Base-by-base conservation (phyloP, 2,797 vertebrate species). In the Sebastiscus albofasciatus region DNA sequence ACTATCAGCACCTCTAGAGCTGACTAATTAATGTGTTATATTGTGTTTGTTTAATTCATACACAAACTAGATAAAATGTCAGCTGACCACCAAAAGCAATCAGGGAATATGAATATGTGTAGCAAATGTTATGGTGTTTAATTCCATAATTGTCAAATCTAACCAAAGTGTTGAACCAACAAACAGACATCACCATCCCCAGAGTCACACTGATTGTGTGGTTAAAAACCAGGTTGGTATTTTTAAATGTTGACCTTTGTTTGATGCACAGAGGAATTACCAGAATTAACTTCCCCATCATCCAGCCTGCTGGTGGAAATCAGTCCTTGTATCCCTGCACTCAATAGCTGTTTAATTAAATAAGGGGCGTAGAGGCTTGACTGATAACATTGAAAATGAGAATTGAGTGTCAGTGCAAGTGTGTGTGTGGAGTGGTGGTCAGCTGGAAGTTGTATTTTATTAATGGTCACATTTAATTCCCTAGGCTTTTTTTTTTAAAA, bases 311-410 rank as follows among this genome's bases (percentile, higher is more conserved):
- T 58, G 72, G 29, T 58, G 60, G 72, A 74, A 85, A 81, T 79
- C 76, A 31, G 18, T 69, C 72, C 11, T 24, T n/a, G 67, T 80
- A 67, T 78, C 68, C 60, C 46, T 64, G 61, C 54, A 20, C 39
- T 83, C 62, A 75, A 26, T 68, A 52, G 62, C 66, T 62, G 75
- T 84, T 87, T 81, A 85, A 90, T 88, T 80, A 83, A 62, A n/a
- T 26, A 36, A 39, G 46, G 55, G 49, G 13, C 12, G 6, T 26
- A 59, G 55, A 85, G 67, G 67, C 34, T 75, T 86, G 75, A 84
- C 27, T 64, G 68, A 72, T 76, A 67, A 59, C 24, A 46, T 72
- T 75, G 82, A 26, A 74, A 83, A 79, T 69, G 46, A 79, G 76
- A 68, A 61, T 46, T 22, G 36, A 67, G 39, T 5, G 9, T 67